Conservation (phyloP, 92 coral and sea anemone genomes). For the Parazoanthus darwini region DNA sequence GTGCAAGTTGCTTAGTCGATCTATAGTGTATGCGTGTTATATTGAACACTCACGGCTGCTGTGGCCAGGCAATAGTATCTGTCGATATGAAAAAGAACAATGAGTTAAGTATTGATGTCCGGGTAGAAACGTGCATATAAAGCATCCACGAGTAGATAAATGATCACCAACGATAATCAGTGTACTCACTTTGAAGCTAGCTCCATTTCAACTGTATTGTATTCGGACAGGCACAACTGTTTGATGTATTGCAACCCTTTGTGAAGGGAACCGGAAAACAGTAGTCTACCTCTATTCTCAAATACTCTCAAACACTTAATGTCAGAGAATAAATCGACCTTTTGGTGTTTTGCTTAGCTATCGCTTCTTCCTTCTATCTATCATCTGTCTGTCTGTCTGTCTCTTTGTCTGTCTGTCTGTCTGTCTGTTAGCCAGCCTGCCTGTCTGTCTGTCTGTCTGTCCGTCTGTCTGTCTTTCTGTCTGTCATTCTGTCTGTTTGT, state of each 20-base stretch:
- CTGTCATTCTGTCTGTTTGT: too few relatives aligned
- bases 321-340: neutral
- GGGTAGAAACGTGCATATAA: neutral
- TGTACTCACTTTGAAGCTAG: slow-evolving; percentile 92
- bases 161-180: neutral
- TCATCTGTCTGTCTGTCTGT: too few relatives aligned
- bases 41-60: slow-evolving; percentile 76
- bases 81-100: slow-evolving; percentile 13
- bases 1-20: too few relatives aligned
- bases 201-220: slow-evolving; percentile 98
- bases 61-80: slow-evolving; percentile 98
- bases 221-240: slow-evolving; percentile 92
- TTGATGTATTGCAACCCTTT: slow-evolving; percentile 89
- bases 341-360: neutral
- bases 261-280: neutral
- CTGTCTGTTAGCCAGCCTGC: too few relatives aligned
- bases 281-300: slow-evolving; percentile 53
- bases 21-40: neutral
- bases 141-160: neutral
- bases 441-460: too few relatives aligned
- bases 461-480: too few relatives aligned
- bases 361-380: too few relatives aligned
- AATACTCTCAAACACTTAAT: neutral
- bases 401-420: too few relatives aligned
- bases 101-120: neutral